These are phyloP conservation scores for Monomorium pharaonis DNA, from an alignment of 1,140 invertebrate species.

Conservation along the genomic window DNA sequence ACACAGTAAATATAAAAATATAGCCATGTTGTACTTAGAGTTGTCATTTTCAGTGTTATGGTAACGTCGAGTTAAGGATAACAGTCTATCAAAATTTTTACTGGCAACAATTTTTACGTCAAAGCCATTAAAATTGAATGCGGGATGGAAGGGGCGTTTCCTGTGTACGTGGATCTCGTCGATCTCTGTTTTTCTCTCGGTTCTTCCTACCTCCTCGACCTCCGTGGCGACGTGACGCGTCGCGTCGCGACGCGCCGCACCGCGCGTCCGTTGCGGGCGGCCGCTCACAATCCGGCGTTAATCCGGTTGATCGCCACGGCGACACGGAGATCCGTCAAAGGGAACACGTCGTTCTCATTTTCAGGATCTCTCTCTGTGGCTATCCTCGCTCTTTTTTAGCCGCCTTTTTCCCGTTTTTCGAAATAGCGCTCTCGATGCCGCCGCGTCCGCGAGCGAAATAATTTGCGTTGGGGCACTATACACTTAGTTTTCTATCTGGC, in stretches of 20 bases:
- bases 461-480: not conserved
- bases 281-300: conserved; percentile 72
- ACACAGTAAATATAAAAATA: not conserved
- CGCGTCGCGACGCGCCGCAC: not conserved
- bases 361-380: conserved; percentile 52
- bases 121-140: conserved; percentile 39
- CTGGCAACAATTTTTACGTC: not conserved
- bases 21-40: not conserved
- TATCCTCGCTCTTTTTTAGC: conserved; percentile 29
- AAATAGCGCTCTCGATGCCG: conserved; percentile 3
- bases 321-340: conserved; percentile 79
- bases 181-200: conserved; percentile 41
- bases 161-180: conserved; percentile 30
- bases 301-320: conserved; percentile 75
- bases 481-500: not conserved
- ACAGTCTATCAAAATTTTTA: not conserved
- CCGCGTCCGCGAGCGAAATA: not conserved
- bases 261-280: conserved; percentile 60
- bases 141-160: not conserved
- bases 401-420: conserved; percentile 21
- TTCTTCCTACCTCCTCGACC: conserved; percentile 56
- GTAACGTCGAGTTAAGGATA: not conserved
- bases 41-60: not conserved
- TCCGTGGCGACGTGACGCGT: conserved; percentile 16
- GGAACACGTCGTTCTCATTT: conserved; percentile 69